Conservation (phyloP, 2,113 vertebrate species). For the Psilopogon haemacephalus region DNA sequence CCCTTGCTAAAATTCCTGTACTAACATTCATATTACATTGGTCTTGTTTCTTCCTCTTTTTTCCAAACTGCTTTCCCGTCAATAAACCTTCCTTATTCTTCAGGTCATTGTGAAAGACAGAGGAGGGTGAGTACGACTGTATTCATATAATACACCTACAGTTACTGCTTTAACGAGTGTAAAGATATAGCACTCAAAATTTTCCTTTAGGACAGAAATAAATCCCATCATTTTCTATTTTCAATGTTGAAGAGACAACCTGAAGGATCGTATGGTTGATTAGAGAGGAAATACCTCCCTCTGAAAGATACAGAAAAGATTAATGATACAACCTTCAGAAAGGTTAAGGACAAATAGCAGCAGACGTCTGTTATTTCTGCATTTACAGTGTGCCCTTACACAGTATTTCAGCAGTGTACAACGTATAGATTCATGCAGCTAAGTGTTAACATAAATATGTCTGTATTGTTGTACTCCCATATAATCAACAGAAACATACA, state of each 20-base stretch:
- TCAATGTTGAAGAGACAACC: background rate
- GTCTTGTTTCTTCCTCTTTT: background rate
- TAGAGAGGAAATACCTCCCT: background rate
- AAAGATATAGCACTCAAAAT: background rate
- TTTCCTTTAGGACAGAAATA: background rate
- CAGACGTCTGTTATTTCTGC: background rate
- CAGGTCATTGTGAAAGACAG: background rate
- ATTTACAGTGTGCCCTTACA: background rate
- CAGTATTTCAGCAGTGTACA: background rate
- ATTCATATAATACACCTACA: accelerated
- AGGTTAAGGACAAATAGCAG: background rate
- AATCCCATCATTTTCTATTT: slow-evolving; percentile 3
- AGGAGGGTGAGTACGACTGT: accelerated
- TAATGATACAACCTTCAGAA: background rate
- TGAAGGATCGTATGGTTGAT: slow-evolving; percentile 1
- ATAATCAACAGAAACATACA: background rate
- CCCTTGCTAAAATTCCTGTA: background rate
- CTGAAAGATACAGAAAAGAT: background rate
- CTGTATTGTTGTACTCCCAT: background rate
- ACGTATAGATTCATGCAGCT: background rate
- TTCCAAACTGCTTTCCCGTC: background rate
- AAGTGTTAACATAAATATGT: background rate
- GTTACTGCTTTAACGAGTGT: background rate
- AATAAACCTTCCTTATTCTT: background rate
- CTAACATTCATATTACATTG: background rate